phyloP scores from a whole-genome alignment of 2,113 vertebrate species.

The Cyphomyrus plagiostoma region DNA sequence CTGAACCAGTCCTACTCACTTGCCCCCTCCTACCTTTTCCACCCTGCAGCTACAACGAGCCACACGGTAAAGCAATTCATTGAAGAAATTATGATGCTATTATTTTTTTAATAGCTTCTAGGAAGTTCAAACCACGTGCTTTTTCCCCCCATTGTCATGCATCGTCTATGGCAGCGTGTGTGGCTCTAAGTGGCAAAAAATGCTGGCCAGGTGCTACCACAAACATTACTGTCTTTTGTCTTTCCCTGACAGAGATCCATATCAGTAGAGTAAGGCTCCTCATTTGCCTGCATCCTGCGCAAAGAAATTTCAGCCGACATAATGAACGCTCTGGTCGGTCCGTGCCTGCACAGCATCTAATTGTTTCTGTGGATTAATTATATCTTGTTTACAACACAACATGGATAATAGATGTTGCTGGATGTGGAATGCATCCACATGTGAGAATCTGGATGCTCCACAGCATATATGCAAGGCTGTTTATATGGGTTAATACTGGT shows the following conservation, averaged over 20 bases:
- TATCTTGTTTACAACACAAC: neutral
- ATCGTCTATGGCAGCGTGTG: no score
- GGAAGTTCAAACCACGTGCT: neutral
- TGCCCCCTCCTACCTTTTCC: neutral
- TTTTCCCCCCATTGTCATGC: no score
- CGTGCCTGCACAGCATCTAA: neutral
- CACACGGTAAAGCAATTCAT: neutral
- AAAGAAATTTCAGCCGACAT: neutral
- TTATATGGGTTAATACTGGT: neutral
- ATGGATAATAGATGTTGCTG: neutral
- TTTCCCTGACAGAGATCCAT: neutral
- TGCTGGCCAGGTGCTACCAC: neutral
- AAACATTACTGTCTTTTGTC: neutral
- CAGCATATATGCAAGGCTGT: neutral
- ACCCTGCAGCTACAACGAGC: neutral
- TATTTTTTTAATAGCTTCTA: neutral
- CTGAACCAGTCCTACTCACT: neutral
- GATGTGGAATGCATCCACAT: neutral
- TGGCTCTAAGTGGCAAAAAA: neutral
- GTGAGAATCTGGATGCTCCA: neutral
- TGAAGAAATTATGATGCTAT: neutral
- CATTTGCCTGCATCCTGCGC: neutral
- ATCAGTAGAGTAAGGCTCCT: neutral
- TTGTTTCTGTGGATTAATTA: slow-evolving; percentile 3
- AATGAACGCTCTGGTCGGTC: neutral